Conservation (phyloP, 2,797 vertebrate genomes). For the Muraenolepis orangiensis region DNA sequence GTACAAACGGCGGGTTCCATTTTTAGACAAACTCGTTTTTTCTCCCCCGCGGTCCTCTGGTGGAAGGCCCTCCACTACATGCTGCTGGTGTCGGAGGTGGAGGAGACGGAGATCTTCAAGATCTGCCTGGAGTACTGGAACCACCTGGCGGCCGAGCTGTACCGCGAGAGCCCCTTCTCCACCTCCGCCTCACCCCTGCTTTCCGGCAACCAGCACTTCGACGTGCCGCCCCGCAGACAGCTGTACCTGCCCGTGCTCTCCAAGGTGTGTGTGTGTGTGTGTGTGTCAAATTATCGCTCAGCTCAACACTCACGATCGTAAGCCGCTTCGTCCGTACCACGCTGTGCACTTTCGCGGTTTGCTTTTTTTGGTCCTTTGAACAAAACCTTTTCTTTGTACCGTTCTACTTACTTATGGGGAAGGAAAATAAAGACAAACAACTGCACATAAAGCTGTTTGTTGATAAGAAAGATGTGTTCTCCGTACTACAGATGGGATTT, state of each 20-base stretch:
- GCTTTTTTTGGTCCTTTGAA: neutral
- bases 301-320: neutral
- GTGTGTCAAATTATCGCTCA: no score
- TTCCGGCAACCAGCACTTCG: constrained; percentile 92
- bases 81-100: constrained; percentile 94
- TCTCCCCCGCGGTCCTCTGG: neutral
- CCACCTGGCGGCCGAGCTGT: constrained; percentile 93
- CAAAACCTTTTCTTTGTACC: no score
- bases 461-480: no score
- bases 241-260: constrained; percentile 92
- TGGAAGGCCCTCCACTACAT: constrained; percentile 73
- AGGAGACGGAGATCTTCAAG: constrained; percentile 98
- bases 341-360: neutral
- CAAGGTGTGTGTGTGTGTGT: constrained; percentile 67
- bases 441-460: no score
- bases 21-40: neutral
- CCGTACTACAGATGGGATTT: no score
- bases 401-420: neutral
- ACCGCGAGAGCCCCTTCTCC: constrained; percentile 93
- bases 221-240: constrained; percentile 91
- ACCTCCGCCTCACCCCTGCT: constrained; percentile 90
- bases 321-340: neutral
- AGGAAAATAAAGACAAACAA: no score
- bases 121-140: constrained; percentile 98
- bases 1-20: neutral